Conservation (phyloP, 2,797 vertebrate species). For the Podarcis siculus region DNA sequence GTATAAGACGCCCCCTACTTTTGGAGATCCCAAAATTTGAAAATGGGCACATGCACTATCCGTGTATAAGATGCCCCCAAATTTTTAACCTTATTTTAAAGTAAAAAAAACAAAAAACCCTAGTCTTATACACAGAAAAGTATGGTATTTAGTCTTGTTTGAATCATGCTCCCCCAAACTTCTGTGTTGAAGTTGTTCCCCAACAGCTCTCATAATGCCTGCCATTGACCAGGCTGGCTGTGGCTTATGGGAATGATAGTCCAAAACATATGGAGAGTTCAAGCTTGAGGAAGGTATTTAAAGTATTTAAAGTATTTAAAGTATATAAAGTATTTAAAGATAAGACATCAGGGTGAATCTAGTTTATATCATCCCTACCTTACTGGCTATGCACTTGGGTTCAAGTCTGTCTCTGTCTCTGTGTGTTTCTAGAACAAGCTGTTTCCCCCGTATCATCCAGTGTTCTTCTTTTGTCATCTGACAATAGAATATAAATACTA, state of each 20-base stretch:
- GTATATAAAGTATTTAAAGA: no score
- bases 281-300: not conserved
- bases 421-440: not conserved
- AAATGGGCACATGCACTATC: no score
- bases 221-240: not conserved
- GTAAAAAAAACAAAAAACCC: no score
- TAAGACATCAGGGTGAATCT: no score
- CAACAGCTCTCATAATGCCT: not conserved
- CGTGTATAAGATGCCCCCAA: no score
- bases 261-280: not conserved
- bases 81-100: no score
- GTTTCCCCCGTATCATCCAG: not conserved
- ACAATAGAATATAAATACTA: not conserved
- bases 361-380: not conserved
- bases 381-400: not conserved
- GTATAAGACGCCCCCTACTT: no score
- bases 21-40: no score
- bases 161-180: not conserved
- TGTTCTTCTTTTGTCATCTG: not conserved
- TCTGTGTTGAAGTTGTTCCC: not conserved
- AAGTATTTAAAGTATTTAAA: no score
- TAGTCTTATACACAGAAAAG: no score
- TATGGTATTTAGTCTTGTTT: not conserved
- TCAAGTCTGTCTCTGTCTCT: not conserved
- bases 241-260: not conserved